Evolutionary conservation across 2,888 invertebrate genomes (phyloP), one percentile per base, ranked within the genome.

Genomic region (Pachymerium ferrugineum): DNA sequence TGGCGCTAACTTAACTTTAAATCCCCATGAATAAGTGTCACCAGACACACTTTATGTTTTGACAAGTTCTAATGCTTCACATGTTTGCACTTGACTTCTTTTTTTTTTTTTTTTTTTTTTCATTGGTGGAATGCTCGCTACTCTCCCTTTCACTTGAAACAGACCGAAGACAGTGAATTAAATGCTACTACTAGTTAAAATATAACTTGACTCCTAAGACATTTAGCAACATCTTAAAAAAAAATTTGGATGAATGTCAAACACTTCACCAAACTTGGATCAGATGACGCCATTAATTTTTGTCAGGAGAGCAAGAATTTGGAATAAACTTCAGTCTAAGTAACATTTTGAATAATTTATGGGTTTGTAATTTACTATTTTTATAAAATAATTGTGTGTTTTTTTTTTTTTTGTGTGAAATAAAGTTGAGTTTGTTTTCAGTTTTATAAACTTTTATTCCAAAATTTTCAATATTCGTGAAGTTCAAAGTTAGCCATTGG

Each of bases 41-140:
- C 22, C 54, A 25, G 54, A 54, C 25, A 25, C 54, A 54, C 28
- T 54, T 54, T 54, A 25, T 54, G 54, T 54, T 54, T 54, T 54
- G 54, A 54, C 54, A 54, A 54, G 54, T 54, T 54, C 54, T 54
- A 54, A 54, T 54, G 54, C 54, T 54, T 54, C 54, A 54, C 54
- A 54, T 54, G 54, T 54, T 54, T 54, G 54, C 54, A 54, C 54
- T 54, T 22, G 54, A 54, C 25, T 1, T 14, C 28, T 54, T 54
- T 54, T 54, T 54, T 54, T 54, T 22, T 54, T 22, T 1, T n/a
- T n/a, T 14, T 25, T 54, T 54, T n/a, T n/a, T n/a, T n/a, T n/a
- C n/a, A n/a, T n/a, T n/a, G n/a, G 28, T 14, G 54, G 54, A 54
- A 54, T 54, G 54, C 25, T 3, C 6, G 14, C 25, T 54, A n/a